phyloP scores from a whole-genome alignment of 2,888 invertebrate genomes.

The Pachymerium ferrugineum region DNA sequence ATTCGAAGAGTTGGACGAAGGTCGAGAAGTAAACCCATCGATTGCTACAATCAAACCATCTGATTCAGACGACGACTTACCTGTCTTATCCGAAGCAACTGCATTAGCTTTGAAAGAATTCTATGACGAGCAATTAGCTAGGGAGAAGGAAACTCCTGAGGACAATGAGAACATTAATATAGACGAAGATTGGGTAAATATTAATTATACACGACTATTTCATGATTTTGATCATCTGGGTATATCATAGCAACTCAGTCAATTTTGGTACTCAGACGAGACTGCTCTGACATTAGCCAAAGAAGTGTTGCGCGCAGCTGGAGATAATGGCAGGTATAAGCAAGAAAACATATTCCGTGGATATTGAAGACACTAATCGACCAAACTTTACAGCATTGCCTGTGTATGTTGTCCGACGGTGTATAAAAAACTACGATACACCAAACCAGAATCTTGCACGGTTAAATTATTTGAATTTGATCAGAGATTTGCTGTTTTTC shows the following conservation, averaged over 20 bases:
- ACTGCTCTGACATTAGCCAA: conserved; percentile 68
- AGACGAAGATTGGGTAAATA: neutral
- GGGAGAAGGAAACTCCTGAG: neutral
- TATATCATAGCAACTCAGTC: conserved; percentile 78
- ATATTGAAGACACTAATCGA: neutral
- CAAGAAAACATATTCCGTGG: neutral
- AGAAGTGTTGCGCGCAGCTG: conserved; percentile 58
- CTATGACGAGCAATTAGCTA: neutral
- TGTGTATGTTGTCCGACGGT: conserved; percentile 84
- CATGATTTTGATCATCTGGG: neutral
- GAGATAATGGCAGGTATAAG: conserved; percentile 52
- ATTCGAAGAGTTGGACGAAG: neutral
- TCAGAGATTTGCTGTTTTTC: conserved; percentile 69
- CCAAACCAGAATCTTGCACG: conserved; percentile 37
- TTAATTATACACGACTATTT: neutral
- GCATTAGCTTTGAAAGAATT: neutral
- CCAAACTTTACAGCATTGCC: conserved; percentile 56
- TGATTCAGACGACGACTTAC: neutral
- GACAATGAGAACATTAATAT: neutral
- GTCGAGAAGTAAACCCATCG: neutral
- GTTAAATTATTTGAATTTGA: conserved; percentile 68
- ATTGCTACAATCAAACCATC: neutral
- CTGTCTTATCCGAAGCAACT: neutral
- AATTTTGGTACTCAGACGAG: conserved; percentile 89
- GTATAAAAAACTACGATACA: conserved; percentile 54